Percentiles rank a stretch among this genome's conserved stretches.
These are phyloP conservation scores for Drosophila burlai DNA, from an alignment of 1,140 invertebrate species.

Conservation along the genomic window DNA sequence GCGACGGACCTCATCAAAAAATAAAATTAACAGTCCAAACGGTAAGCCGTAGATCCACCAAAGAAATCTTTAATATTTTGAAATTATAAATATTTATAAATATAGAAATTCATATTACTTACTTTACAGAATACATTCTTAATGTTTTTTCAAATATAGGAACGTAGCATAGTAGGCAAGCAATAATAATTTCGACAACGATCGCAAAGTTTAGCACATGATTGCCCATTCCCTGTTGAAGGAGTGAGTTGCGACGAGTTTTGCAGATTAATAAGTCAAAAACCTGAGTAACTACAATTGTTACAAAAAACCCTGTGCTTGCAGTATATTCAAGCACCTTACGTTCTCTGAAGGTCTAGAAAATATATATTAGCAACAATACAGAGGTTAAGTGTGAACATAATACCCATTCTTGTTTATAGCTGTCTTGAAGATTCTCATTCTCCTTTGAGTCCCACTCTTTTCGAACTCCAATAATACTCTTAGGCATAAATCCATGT, in stretches of 20 bases:
- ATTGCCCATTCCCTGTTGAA: constrained; percentile 92
- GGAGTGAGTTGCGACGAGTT: constrained; percentile 92
- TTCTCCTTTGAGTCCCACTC: constrained; percentile 97
- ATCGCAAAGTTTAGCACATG: constrained; percentile 92
- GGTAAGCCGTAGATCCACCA: constrained; percentile 88
- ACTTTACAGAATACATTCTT: constrained; percentile 53
- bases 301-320: constrained; percentile 70
- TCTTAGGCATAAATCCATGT: constrained; percentile 95
- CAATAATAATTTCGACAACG: constrained; percentile 90
- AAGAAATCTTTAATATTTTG: constrained; percentile 17
- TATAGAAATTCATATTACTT: constrained; percentile 6
- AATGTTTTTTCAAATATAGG: constrained; percentile 87
- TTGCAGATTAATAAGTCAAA: constrained; percentile 93
- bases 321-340: constrained; percentile 93
- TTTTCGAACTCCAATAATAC: constrained; percentile 95
- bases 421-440: constrained; percentile 97
- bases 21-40: constrained; percentile 89
- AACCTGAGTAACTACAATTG: constrained; percentile 95
- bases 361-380: constrained; percentile 1
- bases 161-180: constrained; percentile 89
- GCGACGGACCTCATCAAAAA: constrained; percentile 92
- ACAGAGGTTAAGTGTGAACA: constrained; percentile 76
- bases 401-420: constrained; percentile 98
- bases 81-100: not conserved
- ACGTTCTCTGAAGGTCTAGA: constrained; percentile 89